Conservation (phyloP, 2,888 invertebrate species). For the Nymphalis polychloros region DNA sequence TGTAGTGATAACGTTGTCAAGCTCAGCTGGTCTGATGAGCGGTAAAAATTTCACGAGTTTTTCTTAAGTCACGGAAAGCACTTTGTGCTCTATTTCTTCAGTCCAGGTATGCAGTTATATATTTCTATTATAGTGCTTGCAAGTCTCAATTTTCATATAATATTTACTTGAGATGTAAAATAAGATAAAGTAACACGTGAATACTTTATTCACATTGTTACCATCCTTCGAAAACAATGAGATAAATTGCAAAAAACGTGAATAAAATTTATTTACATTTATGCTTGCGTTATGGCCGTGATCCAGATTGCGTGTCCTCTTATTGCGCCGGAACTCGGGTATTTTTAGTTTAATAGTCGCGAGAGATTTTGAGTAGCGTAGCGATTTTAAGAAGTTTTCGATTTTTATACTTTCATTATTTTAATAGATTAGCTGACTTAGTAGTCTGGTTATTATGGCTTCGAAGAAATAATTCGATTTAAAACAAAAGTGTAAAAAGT, state of each 20-base stretch:
- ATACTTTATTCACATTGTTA: constrained; percentile 23
- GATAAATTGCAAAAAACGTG: constrained; percentile 36
- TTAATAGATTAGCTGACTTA: constrained; percentile 27
- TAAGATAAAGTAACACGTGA: constrained; percentile 28
- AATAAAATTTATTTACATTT: constrained; percentile 57
- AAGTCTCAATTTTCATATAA: constrained; percentile 6
- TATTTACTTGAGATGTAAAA: constrained; percentile 12
- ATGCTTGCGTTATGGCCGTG: constrained; percentile 68
- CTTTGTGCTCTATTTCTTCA: constrained; percentile 72
- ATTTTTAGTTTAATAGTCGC: constrained; percentile 74
- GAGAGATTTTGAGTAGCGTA: constrained; percentile 61
- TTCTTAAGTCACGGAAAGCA: constrained; percentile 67
- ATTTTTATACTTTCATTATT: constrained; percentile 45
- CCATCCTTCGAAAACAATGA: constrained; percentile 25
- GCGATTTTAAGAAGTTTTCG: constrained; percentile 44
- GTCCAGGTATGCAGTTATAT: constrained; percentile 76
- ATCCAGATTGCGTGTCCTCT: constrained; percentile 76
- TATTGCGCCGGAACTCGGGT: constrained; percentile 79
- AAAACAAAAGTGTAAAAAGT: constrained; percentile 49
- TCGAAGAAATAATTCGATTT: constrained; percentile 37
- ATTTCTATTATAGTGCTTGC: constrained; percentile 41
- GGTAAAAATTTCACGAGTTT: constrained; percentile 77
- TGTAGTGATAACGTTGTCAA: constrained; percentile 75
- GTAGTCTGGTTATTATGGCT: constrained; percentile 39
- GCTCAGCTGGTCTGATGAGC: constrained; percentile 79